These are phyloP conservation scores for Xestia rhomboidea DNA, from an alignment of 2,888 invertebrate genomes.

Conservation along the genomic window DNA sequence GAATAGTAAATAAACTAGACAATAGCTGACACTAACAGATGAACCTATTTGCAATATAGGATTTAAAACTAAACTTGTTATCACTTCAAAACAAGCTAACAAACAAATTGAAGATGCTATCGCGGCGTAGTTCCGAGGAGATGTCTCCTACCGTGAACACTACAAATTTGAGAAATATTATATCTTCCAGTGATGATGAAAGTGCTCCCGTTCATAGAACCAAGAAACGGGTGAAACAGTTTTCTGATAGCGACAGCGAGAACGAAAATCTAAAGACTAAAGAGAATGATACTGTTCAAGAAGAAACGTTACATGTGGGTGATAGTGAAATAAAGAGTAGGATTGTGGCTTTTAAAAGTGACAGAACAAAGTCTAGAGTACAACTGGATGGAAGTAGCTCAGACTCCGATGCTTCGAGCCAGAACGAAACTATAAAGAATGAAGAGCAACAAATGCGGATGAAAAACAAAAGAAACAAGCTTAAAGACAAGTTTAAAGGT, in stretches of 20 bases:
- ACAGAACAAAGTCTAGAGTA: slow-evolving; percentile 62
- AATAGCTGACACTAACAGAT: not conserved
- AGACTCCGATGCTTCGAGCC: slow-evolving; percentile 60
- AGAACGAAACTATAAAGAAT: slow-evolving; percentile 65
- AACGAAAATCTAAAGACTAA: slow-evolving; percentile 58
- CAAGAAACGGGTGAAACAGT: slow-evolving; percentile 73
- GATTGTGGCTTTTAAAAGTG: slow-evolving; percentile 47
- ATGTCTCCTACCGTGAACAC: slow-evolving; percentile 9
- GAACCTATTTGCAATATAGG: not conserved
- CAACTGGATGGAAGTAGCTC: slow-evolving; percentile 51
- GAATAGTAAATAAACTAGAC: slow-evolving; percentile 2
- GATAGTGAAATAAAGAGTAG: slow-evolving; percentile 53
- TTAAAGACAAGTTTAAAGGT: slow-evolving; percentile 82
- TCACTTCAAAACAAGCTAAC: not conserved
- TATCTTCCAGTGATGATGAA: slow-evolving; percentile 68
- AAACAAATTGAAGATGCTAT: slow-evolving; percentile 15
- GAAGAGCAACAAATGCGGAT: slow-evolving; percentile 76
- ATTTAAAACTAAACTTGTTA: not conserved
- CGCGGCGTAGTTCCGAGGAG: slow-evolving; percentile 18
- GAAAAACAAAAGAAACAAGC: slow-evolving; percentile 78
- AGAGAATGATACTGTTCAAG: slow-evolving; percentile 6
- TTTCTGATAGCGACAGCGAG: slow-evolving; percentile 81
- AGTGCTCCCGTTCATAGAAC: slow-evolving; percentile 59
- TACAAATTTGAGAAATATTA: slow-evolving; percentile 10
- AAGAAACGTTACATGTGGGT: slow-evolving; percentile 7